Conservation (phyloP, 2,888 invertebrate genomes). For the Pollenia labialis region DNA sequence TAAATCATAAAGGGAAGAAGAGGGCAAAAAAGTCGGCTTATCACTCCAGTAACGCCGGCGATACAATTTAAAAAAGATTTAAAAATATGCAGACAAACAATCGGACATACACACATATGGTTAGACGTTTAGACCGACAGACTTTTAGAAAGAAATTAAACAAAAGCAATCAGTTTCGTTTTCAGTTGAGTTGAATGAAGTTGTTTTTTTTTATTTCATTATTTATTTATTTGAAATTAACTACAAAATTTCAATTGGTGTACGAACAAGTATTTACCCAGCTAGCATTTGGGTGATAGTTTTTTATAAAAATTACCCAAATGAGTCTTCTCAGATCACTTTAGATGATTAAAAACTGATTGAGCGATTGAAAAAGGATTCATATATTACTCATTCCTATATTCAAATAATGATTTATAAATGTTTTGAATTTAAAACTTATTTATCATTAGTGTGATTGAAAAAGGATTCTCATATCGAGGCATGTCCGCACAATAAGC, state of each 20-base stretch:
- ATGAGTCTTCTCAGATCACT: no score
- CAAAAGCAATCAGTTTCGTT: slow-evolving; percentile 41
- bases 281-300: no score
- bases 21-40: slow-evolving; percentile 62
- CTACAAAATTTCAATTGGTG: slow-evolving; percentile 34
- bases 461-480: no score
- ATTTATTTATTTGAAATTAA: slow-evolving; percentile 24
- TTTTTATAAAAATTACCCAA: no score
- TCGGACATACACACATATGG: background rate
- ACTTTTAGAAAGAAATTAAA: slow-evolving; percentile 15
- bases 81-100: slow-evolving; percentile 1
- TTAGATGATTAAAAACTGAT: no score
- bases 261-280: slow-evolving; percentile 19
- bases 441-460: no score
- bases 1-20: slow-evolving; percentile 1
- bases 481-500: no score
- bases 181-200: slow-evolving; percentile 25
- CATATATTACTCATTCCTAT: no score
- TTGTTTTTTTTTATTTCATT: slow-evolving; percentile 20
- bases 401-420: no score
- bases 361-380: no score
- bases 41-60: slow-evolving; percentile 34
- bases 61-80: slow-evolving; percentile 14
- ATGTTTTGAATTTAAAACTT: no score
- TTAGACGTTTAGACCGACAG: background rate